phyloP scores from a whole-genome alignment of 1,140 invertebrate genomes.

The Drosophila pseudoananassae region DNA sequence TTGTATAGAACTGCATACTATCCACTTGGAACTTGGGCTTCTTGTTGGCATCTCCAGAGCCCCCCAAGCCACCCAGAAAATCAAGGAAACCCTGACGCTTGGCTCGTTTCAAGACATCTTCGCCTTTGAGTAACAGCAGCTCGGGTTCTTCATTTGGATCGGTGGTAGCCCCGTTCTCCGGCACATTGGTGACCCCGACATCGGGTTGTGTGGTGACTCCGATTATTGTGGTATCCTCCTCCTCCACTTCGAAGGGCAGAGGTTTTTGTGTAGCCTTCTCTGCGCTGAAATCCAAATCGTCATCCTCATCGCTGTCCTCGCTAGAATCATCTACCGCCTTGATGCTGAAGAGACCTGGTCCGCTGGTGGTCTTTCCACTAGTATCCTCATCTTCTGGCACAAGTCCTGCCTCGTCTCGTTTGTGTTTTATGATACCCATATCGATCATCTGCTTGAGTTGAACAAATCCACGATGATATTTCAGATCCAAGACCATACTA shows the following conservation, averaged over 20 bases:
- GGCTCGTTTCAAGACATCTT: slow-evolving; percentile 1
- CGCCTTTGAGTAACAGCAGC: slow-evolving; percentile 28
- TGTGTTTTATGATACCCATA: slow-evolving; percentile 86
- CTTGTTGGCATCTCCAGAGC: slow-evolving; percentile 10
- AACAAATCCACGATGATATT: slow-evolving; percentile 88
- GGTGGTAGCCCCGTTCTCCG: not conserved
- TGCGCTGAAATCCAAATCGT: slow-evolving; percentile 30
- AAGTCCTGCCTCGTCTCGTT: slow-evolving; percentile 54
- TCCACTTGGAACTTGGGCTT: slow-evolving; percentile 57
- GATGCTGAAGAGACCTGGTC: slow-evolving; percentile 43
- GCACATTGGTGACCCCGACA: not conserved
- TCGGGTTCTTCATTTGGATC: not conserved
- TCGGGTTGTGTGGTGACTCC: not conserved
- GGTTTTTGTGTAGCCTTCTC: slow-evolving; percentile 6
- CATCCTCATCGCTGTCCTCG: slow-evolving; percentile 55
- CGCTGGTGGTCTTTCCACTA: not conserved
- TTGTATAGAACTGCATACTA: slow-evolving; percentile 86
- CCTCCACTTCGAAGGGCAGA: not conserved
- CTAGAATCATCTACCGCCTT: slow-evolving; percentile 26
- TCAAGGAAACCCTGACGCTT: slow-evolving; percentile 71
- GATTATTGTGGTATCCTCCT: not conserved
- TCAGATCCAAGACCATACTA: slow-evolving; percentile 87
- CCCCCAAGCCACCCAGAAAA: slow-evolving; percentile 48
- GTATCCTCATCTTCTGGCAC: slow-evolving; percentile 8
- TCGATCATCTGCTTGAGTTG: slow-evolving; percentile 88